These are phyloP conservation scores for Octodon degus DNA, from an alignment of 2,113 vertebrate genomes.

Conservation along the genomic window DNA sequence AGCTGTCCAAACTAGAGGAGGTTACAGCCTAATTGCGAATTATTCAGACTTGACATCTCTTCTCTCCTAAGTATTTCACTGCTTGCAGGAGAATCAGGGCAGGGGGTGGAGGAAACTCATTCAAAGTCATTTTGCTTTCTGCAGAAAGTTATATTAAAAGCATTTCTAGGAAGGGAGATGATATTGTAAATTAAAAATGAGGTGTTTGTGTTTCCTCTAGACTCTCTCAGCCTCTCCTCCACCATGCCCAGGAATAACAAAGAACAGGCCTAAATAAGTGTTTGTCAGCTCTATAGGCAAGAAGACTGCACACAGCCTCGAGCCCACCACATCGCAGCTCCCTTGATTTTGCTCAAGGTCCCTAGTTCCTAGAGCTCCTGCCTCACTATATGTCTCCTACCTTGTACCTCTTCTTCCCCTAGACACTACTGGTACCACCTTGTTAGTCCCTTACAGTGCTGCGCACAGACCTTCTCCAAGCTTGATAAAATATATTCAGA, in stretches of 20 bases:
- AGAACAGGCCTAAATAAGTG: background rate
- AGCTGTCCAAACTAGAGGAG: background rate
- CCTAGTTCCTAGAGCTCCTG: background rate
- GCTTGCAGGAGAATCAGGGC: background rate
- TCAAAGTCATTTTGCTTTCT: constrained; percentile 47
- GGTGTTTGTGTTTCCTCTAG: constrained; percentile 37
- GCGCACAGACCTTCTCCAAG: background rate
- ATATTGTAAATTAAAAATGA: constrained; percentile 53
- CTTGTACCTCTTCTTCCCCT: background rate
- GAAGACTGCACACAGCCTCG: background rate
- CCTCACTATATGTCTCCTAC: background rate
- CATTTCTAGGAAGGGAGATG: constrained; percentile 52
- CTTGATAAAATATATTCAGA: constrained; percentile 29
- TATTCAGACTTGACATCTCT: background rate
- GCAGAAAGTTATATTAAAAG: constrained; percentile 32
- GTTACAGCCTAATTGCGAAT: background rate
- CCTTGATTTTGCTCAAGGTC: constrained; percentile 6
- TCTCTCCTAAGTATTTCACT: background rate
- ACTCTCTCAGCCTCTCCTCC: background rate
- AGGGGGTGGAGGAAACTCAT: background rate
- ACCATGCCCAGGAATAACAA: constrained; percentile 20
- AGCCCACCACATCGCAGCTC: background rate
- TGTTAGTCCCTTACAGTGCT: background rate
- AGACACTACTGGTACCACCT: background rate
- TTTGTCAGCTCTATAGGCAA: background rate